These are phyloP conservation scores for Loriculus beryllinus DNA, from an alignment of 2,797 vertebrate species.

Conservation along the genomic window DNA sequence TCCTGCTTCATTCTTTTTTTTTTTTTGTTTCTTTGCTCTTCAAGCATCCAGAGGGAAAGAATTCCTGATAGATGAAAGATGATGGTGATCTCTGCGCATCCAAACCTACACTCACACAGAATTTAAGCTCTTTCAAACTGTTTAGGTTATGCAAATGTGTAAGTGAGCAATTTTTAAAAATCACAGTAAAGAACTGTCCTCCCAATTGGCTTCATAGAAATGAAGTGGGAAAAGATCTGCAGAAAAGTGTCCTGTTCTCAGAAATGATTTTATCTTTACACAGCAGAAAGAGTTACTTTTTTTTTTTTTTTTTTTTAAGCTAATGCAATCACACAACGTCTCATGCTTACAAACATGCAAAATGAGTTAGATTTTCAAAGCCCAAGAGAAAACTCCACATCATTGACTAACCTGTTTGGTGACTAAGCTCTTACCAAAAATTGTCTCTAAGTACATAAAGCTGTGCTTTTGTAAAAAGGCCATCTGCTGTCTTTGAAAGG, in stretches of 20 bases:
- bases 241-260: neutral
- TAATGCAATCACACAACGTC: neutral
- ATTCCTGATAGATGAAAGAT: neutral
- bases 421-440: neutral
- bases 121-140: neutral
- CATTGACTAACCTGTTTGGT: neutral
- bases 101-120: neutral
- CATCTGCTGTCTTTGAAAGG: neutral
- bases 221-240: neutral
- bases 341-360: neutral
- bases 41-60: neutral
- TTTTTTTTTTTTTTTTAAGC: neutral
- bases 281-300: neutral
- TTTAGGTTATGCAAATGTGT: neutral
- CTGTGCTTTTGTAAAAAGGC: neutral
- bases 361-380: neutral
- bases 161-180: neutral
- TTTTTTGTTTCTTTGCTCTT: neutral
- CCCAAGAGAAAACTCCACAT: neutral
- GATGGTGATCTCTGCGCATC: neutral
- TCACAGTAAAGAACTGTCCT: neutral
- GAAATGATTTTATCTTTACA: neutral
- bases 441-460: neutral
- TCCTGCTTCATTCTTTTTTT: accelerated
- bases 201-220: neutral